Evolutionary conservation across 2,888 invertebrate species (phyloP).

Genomic region (Sisyra terminalis): DNA sequence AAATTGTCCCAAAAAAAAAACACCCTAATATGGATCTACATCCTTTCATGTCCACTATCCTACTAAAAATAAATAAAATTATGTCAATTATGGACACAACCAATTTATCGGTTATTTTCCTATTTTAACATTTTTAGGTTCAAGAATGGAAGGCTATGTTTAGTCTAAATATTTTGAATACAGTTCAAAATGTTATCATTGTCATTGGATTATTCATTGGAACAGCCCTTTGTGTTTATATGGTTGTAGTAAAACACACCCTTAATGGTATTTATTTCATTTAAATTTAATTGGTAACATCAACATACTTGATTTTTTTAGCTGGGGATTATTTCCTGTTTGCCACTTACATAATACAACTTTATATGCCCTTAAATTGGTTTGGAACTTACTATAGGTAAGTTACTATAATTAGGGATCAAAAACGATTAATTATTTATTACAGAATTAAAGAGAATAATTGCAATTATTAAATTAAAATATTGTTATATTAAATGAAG

Average conservation of each 20-base stretch:
- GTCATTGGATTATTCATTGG: constrained; percentile 73
- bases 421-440: no score
- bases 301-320: no score
- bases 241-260: constrained; percentile 52
- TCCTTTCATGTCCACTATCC: no score
- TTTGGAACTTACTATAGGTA: constrained; percentile 96
- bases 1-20: no score
- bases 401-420: constrained; percentile 11
- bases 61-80: no score
- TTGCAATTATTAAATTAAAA: no score
- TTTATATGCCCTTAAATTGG: constrained; percentile 94
- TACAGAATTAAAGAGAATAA: no score
- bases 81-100: no score
- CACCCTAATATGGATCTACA: no score
- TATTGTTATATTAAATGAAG: no score
- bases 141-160: constrained; percentile 82
- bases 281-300: no score
- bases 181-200: constrained; percentile 79
- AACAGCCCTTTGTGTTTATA: constrained; percentile 73
- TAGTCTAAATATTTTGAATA: constrained; percentile 80
- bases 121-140: constrained; percentile 28
- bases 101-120: background rate
- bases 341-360: constrained; percentile 83
- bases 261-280: constrained; percentile 36
- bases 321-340: constrained; percentile 93